Conservation (phyloP, 2,797 vertebrate genomes). For the Echiichthys vipera region DNA sequence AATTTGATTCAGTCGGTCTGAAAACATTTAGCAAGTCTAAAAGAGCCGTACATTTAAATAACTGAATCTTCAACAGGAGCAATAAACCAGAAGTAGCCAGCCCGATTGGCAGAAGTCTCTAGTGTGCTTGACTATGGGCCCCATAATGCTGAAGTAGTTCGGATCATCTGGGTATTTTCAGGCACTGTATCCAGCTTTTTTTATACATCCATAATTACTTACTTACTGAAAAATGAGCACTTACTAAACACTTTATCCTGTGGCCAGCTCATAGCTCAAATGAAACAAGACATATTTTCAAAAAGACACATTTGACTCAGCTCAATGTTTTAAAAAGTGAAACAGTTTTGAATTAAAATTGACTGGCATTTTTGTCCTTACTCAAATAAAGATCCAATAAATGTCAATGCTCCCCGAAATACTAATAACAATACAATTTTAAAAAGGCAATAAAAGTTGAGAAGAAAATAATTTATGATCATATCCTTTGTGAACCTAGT, state of each 20-base stretch:
- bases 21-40: too few relatives aligned
- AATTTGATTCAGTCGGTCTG: too few relatives aligned
- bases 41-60: too few relatives aligned
- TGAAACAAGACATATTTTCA: not conserved
- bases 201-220: too few relatives aligned
- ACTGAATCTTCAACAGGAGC: too few relatives aligned
- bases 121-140: too few relatives aligned
- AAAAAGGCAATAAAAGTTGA: constrained; percentile 1
- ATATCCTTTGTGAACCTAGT: constrained; percentile 3
- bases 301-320: constrained; percentile 22
- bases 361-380: constrained; percentile 3
- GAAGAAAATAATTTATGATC: constrained; percentile 21
- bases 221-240: too few relatives aligned
- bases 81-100: too few relatives aligned
- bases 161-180: too few relatives aligned
- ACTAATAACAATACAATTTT: not conserved
- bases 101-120: too few relatives aligned
- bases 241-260: constrained; percentile 23
- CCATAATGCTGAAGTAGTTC: too few relatives aligned
- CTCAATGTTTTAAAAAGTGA: not conserved
- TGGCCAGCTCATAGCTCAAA: not conserved
- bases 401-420: constrained; percentile 9
- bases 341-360: constrained; percentile 25
- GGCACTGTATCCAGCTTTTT: too few relatives aligned
- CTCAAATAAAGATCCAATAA: constrained; percentile 25